These are phyloP conservation scores for Hartigia nigra DNA, from an alignment of 2,888 invertebrate species.

Conservation along the genomic window DNA sequence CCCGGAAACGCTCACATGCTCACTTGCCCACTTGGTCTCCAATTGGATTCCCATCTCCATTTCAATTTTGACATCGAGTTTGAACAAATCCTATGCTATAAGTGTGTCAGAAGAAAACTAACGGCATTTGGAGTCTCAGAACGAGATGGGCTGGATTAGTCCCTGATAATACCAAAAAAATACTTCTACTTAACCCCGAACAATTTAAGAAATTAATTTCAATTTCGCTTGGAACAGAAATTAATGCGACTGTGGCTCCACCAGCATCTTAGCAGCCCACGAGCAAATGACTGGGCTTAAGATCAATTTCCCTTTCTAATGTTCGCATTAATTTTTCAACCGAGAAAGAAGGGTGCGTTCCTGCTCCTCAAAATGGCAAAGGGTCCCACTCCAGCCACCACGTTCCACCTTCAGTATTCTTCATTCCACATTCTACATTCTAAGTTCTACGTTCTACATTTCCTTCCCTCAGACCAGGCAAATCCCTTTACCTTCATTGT, in stretches of 20 bases:
- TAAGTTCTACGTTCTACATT: neutral
- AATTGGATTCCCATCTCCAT: too few relatives aligned
- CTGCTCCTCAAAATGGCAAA: neutral
- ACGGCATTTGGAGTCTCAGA: neutral
- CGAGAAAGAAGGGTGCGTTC: slow-evolving; percentile 4
- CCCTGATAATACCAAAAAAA: slow-evolving; percentile 3
- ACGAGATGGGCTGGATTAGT: neutral
- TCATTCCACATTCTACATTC: neutral
- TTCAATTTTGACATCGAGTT: too few relatives aligned
- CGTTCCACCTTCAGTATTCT: neutral
- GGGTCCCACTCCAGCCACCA: slow-evolving; percentile 1
- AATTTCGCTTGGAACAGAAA: slow-evolving; percentile 19
- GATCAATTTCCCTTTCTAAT: slow-evolving; percentile 27
- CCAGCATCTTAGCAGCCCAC: slow-evolving; percentile 10
- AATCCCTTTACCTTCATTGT: neutral
- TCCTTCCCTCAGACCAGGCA: neutral
- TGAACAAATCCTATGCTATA: too few relatives aligned
- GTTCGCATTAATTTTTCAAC: slow-evolving; percentile 25
- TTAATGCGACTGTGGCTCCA: slow-evolving; percentile 5
- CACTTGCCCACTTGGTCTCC: too few relatives aligned
- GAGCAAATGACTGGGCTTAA: slow-evolving; percentile 25
- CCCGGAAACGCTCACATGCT: too few relatives aligned
- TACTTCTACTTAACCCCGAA: slow-evolving; percentile 3
- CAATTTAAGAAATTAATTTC: slow-evolving; percentile 22
- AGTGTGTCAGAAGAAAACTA: too few relatives aligned